Conservation (phyloP, 2,113 vertebrate genomes). For the Cercopithecus mona region DNA sequence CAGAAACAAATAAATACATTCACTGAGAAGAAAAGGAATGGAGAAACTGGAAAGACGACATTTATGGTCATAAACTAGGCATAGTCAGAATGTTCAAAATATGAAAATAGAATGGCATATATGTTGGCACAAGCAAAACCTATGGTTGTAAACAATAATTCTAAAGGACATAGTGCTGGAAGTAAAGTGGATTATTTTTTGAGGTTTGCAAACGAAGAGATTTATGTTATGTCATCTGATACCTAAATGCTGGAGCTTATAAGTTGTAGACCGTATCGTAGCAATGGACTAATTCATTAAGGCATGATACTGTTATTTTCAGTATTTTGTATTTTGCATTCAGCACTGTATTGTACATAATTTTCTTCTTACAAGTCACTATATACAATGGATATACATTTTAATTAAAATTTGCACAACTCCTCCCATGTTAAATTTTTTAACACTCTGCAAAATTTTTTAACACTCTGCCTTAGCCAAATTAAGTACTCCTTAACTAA, state of each 20-base stretch:
- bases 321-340: neutral
- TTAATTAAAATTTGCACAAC: neutral
- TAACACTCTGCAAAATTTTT: neutral
- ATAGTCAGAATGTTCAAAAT: neutral
- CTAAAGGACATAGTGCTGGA: neutral
- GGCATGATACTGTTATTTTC: neutral
- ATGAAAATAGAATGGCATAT: neutral
- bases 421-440: neutral
- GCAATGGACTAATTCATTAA: neutral
- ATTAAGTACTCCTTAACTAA: conserved; percentile 48
- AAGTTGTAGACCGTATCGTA: neutral
- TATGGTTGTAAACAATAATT: neutral
- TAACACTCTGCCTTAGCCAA: neutral
- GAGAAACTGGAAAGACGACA: neutral
- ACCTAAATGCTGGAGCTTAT: neutral
- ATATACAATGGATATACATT: neutral
- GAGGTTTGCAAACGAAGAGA: neutral
- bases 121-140: neutral
- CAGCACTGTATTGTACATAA: neutral
- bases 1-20: neutral
- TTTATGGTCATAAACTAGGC: neutral
- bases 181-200: neutral
- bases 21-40: neutral
- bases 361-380: neutral
- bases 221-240: neutral